phyloP scores from a whole-genome alignment of 2,888 invertebrate genomes.

The Macrosoma leucophasiata region DNA sequence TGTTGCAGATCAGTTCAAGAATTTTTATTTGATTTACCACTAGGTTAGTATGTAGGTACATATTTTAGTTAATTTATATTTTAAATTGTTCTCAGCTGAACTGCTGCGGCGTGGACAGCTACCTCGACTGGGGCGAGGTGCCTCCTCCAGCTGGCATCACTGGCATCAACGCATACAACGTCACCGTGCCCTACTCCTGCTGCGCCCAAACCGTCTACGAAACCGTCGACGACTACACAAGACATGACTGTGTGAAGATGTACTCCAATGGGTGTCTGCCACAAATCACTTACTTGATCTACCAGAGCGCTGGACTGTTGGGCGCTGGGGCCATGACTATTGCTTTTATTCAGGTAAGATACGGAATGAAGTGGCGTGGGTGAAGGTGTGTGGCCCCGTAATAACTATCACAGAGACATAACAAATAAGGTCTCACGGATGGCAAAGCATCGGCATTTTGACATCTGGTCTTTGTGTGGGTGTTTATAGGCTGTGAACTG shows the following conservation, averaged over 20 bases:
- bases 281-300: constrained; percentile 77
- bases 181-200: constrained; percentile 78
- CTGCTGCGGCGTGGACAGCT: constrained; percentile 80
- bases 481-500: no score
- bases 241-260: constrained; percentile 51
- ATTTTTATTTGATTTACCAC: no score
- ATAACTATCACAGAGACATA: no score
- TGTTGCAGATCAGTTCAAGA: no score
- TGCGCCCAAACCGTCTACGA: constrained; percentile 51
- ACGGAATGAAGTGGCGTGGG: constrained; percentile 6
- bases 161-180: constrained; percentile 51
- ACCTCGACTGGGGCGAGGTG: constrained; percentile 76
- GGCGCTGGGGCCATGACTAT: constrained; percentile 87
- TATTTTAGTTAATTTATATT: no score
- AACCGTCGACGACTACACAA: constrained; percentile 27
- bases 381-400: no score
- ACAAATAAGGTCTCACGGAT: no score
- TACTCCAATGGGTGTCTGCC: constrained; percentile 77
- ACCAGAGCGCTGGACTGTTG: constrained; percentile 81
- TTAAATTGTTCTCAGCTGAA: constrained; percentile 77
- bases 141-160: constrained; percentile 30
- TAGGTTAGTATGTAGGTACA: no score
- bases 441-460: no score
- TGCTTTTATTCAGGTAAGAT: constrained; percentile 83
- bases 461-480: no score